A percentile compares a stretch with the other conserved stretches of the same genome.
Evolutionary conservation across 2,113 vertebrate genomes (phyloP).

Genomic region (Pseudorectes ferrugineus): DNA sequence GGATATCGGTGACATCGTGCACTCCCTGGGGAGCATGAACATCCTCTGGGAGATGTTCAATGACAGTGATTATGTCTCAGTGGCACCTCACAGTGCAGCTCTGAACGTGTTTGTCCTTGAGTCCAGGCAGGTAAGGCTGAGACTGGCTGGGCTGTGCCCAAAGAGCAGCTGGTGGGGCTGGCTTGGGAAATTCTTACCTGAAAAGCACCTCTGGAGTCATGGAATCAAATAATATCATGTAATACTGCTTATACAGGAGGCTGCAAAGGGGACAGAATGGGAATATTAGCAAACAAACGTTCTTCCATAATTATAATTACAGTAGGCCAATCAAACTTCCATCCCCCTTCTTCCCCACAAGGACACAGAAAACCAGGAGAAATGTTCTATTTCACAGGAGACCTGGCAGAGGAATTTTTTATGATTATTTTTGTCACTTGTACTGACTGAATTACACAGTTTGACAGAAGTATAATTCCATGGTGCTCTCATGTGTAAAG

Average conservation of each 20-base stretch:
- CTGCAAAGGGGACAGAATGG: background rate
- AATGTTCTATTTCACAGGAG: background rate
- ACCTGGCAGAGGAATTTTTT: background rate
- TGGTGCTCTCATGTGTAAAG: background rate
- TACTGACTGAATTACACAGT: background rate
- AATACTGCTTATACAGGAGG: background rate
- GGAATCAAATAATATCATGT: background rate
- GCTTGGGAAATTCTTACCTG: background rate
- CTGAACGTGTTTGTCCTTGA: conserved; percentile 75
- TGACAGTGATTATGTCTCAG: conserved; percentile 80
- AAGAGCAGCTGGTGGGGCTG: background rate
- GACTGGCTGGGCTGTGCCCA: background rate
- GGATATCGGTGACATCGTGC: conserved; percentile 79
- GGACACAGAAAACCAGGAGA: background rate
- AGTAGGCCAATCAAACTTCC: background rate
- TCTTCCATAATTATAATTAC: background rate
- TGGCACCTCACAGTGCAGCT: conserved; percentile 88
- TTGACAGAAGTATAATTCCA: background rate
- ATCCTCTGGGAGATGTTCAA: conserved; percentile 83
- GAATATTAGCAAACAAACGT: background rate
- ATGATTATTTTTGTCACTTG: background rate
- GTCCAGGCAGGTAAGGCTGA: conserved; percentile 78
- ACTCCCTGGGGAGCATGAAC: conserved; percentile 80
- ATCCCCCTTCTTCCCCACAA: background rate
- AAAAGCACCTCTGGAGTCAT: rapidly evolving